A percentile compares a stretch with the other conserved stretches of the same genome.
Evolutionary conservation across 2,888 invertebrate species (phyloP).

Genomic region (Leucophenga maculata): DNA sequence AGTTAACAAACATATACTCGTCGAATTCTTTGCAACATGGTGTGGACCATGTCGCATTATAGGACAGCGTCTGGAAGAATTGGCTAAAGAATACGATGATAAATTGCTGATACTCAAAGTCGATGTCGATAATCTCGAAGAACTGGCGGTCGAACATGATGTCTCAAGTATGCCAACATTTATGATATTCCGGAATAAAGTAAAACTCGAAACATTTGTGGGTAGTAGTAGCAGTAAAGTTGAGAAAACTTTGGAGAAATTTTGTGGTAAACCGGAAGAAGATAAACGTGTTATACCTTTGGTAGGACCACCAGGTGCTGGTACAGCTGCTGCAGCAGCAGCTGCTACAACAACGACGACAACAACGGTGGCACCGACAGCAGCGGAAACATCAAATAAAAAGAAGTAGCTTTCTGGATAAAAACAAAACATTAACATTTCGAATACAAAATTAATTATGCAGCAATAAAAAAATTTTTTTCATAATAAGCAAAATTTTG

Average conservation of each 20-base stretch:
- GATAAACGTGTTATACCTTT: too few species aligned
- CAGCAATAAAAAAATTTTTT: background rate
- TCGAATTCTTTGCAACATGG: constrained; percentile 93
- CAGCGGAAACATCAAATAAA: background rate
- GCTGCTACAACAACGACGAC: background rate
- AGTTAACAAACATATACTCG: constrained; percentile 71
- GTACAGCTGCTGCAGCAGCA: background rate
- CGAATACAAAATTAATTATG: too few species aligned
- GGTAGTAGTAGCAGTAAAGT: constrained; percentile 85
- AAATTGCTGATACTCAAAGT: constrained; percentile 75
- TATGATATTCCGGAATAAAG: constrained; percentile 82
- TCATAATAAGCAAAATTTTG: background rate
- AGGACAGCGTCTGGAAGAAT: constrained; percentile 83
- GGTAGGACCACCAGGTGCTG: background rate
- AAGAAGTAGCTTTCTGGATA: background rate
- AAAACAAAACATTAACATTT: too few species aligned
- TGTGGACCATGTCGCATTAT: constrained; percentile 93
- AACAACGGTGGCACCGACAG: too few species aligned
- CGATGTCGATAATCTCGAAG: constrained; percentile 89
- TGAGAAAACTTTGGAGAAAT: constrained; percentile 56
- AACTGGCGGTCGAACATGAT: constrained; percentile 82
- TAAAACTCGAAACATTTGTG: constrained; percentile 80
- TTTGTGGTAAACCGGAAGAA: constrained; percentile 46
- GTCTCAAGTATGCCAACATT: constrained; percentile 91
- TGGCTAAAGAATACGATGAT: constrained; percentile 76